A percentile compares a stretch with the other conserved stretches of the same genome.
Evolutionary conservation across 2,797 vertebrate genomes (phyloP).

Genomic region (Chelmon rostratus): DNA sequence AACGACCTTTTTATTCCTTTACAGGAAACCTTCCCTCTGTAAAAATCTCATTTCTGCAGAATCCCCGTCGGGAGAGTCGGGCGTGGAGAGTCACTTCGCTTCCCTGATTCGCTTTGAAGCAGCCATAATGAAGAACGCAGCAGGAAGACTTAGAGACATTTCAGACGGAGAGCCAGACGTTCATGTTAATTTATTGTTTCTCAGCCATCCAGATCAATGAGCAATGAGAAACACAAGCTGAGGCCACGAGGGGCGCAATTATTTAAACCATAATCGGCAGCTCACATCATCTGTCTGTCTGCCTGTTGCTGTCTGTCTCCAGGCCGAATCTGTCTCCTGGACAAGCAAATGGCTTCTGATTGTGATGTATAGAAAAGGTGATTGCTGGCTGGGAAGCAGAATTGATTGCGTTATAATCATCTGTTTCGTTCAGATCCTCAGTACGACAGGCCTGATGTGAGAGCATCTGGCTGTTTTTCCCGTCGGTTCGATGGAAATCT

Average conservation of each 20-base stretch:
- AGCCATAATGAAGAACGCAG: constrained; percentile 36
- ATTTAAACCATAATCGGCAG: constrained; percentile 58
- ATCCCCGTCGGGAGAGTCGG: constrained; percentile 23
- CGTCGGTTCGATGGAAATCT: constrained; percentile 25
- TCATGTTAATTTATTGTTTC: constrained; percentile 52
- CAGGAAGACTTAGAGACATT: constrained; percentile 24
- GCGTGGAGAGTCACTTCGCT: constrained; percentile 55
- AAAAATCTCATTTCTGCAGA: constrained; percentile 48
- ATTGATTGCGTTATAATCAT: constrained; percentile 43
- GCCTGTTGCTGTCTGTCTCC: constrained; percentile 36
- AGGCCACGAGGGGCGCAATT: constrained; percentile 43
- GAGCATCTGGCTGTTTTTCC: constrained; percentile 57
- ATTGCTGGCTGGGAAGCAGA: constrained; percentile 52
- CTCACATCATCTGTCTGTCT: constrained; percentile 48
- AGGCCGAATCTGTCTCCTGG: constrained; percentile 16
- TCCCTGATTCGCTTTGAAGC: constrained; percentile 53
- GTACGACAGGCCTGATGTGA: constrained; percentile 9
- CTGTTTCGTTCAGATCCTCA: constrained; percentile 26
- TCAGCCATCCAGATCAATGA: constrained; percentile 42
- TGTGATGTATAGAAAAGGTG: constrained; percentile 46
- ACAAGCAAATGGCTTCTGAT: constrained; percentile 43
- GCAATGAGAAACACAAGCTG: constrained; percentile 20
- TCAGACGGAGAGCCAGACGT: constrained; percentile 28
- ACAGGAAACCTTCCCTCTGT: constrained; percentile 35
- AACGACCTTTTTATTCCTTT: constrained; percentile 23